These are phyloP conservation scores for Saimiri boliviensis DNA, from an alignment of 2,113 vertebrate species.

Conservation along the genomic window DNA sequence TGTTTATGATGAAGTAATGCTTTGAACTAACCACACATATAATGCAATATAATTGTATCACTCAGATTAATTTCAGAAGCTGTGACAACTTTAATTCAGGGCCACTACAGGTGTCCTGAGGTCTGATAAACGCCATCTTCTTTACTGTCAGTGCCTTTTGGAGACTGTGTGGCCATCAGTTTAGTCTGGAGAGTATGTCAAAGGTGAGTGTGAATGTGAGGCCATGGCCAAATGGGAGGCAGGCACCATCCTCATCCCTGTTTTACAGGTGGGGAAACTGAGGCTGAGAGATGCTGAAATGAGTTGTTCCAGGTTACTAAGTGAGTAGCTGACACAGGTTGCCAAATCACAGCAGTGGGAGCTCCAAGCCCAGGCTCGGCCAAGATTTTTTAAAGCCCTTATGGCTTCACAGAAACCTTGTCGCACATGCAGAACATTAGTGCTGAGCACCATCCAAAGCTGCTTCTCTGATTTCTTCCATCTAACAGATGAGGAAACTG, in stretches of 20 bases:
- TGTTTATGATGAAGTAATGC: background rate
- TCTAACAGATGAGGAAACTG: background rate
- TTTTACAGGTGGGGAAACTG: constrained; percentile 19
- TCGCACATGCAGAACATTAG: background rate
- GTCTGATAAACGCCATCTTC: background rate
- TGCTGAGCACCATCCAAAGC: background rate
- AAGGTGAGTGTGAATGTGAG: constrained; percentile 2
- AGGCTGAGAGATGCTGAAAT: background rate
- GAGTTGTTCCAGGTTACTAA: background rate
- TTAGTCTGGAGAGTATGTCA: constrained; percentile 9
- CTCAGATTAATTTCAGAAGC: background rate
- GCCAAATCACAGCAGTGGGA: background rate
- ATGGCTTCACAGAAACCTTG: background rate
- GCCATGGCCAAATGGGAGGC: background rate
- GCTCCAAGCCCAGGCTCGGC: background rate
- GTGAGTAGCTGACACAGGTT: background rate
- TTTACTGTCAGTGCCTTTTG: background rate
- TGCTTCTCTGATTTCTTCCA: background rate
- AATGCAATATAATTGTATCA: background rate
- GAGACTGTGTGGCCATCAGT: background rate
- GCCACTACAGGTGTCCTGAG: background rate
- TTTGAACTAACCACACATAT: background rate
- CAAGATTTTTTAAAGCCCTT: background rate
- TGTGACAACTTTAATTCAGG: background rate
- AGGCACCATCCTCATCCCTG: background rate